A percentile compares a stretch with the other conserved stretches of the same genome.
These are phyloP conservation scores for Rhyacophila evoluta DNA, from an alignment of 2,888 invertebrate species.

Conservation along the genomic window DNA sequence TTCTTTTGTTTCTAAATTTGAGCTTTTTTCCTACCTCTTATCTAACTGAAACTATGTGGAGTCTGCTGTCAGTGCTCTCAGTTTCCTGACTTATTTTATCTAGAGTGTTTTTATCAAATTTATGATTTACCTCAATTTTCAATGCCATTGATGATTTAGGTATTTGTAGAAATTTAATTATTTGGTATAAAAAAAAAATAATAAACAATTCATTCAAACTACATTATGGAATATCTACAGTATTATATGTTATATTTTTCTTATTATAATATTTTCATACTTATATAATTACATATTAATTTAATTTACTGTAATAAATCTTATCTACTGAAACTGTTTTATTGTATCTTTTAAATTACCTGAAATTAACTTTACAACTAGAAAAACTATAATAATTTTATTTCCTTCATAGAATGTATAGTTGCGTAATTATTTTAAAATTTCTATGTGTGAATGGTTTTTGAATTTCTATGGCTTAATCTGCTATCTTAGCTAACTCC, in stretches of 20 bases:
- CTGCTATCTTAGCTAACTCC: not conserved
- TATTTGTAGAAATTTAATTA: too few species aligned
- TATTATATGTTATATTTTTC: not conserved
- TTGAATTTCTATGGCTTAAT: not conserved
- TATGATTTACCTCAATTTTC: not conserved
- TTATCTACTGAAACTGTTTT: not conserved
- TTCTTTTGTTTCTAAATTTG: not conserved
- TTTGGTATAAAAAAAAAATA: not conserved
- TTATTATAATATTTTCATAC: not conserved
- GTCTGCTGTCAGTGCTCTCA: too few species aligned
- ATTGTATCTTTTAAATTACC: not conserved
- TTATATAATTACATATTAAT: not conserved
- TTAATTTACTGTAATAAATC: not conserved
- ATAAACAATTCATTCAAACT: not conserved
- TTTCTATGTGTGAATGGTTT: not conserved
- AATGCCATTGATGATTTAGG: too few species aligned
- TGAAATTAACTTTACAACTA: too few species aligned
- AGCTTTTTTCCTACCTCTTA: not conserved
- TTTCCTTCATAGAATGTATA: too few species aligned
- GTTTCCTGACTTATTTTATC: not conserved
- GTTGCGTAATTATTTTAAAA: too few species aligned
- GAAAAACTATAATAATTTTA: too few species aligned
- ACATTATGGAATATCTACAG: not conserved
- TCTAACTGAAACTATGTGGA: too few species aligned
- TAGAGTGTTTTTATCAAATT: not conserved